A percentile compares a stretch with the other conserved stretches of the same genome.
phyloP scores from a whole-genome alignment of 2,113 vertebrate genomes.

The Microcebus murinus region DNA sequence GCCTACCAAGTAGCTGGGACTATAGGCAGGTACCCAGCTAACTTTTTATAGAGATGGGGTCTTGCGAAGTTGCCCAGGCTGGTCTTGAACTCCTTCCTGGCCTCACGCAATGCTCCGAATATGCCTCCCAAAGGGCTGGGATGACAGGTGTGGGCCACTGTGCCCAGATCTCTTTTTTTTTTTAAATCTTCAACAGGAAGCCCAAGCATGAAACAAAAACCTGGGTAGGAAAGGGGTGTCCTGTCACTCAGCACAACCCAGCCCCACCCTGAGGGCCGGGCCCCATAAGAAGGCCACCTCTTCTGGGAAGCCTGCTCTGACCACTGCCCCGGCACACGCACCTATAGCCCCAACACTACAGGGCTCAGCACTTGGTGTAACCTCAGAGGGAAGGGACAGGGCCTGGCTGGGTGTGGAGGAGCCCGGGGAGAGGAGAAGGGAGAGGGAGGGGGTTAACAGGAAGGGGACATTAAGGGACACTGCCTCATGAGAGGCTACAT shows the following conservation, averaged over 20 bases:
- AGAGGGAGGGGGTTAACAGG: not conserved
- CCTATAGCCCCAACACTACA: not conserved
- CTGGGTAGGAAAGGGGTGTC: rapidly evolving
- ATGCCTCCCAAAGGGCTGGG: too few relatives aligned
- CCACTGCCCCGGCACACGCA: rapidly evolving
- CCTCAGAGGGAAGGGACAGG: not conserved
- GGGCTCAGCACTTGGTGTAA: not conserved
- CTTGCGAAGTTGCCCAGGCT: too few relatives aligned
- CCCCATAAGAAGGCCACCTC: not conserved
- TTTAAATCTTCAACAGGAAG: not conserved
- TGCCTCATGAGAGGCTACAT: not conserved
- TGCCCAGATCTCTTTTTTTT: not conserved
- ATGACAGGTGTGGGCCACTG: too few relatives aligned
- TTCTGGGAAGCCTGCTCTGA: not conserved
- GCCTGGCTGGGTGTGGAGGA: not conserved
- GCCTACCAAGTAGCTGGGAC: too few relatives aligned
- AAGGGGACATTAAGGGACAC: not conserved
- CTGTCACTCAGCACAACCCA: not conserved
- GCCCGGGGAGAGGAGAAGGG: too few relatives aligned
- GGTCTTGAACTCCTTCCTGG: too few relatives aligned
- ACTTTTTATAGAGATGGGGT: too few relatives aligned
- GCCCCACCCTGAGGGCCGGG: not conserved
- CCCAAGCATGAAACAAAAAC: not conserved
- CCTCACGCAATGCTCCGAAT: too few relatives aligned
- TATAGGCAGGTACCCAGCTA: too few relatives aligned